phyloP scores from a whole-genome alignment of 2,797 vertebrate species.

The Oryzias sinensis region DNA sequence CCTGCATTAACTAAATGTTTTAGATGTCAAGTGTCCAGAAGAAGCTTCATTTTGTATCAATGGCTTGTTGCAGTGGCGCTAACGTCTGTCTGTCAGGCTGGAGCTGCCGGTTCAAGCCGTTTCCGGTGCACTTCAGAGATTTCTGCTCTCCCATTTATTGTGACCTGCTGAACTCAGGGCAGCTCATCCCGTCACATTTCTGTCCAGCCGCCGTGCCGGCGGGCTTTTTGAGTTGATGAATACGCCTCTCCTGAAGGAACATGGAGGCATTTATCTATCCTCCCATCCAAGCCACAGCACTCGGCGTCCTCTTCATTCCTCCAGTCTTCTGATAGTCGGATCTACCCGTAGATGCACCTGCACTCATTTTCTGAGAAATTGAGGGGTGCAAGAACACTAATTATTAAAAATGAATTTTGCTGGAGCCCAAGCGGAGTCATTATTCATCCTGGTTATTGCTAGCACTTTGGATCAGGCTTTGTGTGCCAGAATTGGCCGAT shows the following conservation, averaged over 20 bases:
- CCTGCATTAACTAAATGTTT: too few species aligned
- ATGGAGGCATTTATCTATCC: constrained; percentile 50
- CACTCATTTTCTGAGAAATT: constrained; percentile 70
- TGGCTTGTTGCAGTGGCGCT: not conserved
- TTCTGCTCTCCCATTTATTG: constrained; percentile 9
- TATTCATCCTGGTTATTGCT: constrained; percentile 79
- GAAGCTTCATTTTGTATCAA: constrained; percentile 17
- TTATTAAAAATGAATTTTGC: constrained; percentile 80
- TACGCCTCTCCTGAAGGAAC: constrained; percentile 51
- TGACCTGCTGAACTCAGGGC: constrained; percentile 40
- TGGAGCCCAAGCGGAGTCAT: constrained; percentile 60
- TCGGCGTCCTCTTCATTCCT: constrained; percentile 70
- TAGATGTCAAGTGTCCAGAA: constrained; percentile 19
- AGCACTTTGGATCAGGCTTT: constrained; percentile 76
- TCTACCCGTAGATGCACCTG: constrained; percentile 69
- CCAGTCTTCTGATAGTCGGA: constrained; percentile 54
- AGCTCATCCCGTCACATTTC: constrained; percentile 44
- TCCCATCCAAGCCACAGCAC: constrained; percentile 58
- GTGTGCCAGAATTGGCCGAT: constrained; percentile 74
- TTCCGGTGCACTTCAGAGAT: not conserved
- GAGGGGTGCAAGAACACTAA: constrained; percentile 72
- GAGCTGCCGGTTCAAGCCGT: not conserved
- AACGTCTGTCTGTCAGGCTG: not conserved
- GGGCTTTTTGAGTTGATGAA: constrained; percentile 60
- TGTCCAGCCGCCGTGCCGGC: constrained; percentile 26